Conservation (phyloP, 2,888 invertebrate species). For the Polia nebulosa region DNA sequence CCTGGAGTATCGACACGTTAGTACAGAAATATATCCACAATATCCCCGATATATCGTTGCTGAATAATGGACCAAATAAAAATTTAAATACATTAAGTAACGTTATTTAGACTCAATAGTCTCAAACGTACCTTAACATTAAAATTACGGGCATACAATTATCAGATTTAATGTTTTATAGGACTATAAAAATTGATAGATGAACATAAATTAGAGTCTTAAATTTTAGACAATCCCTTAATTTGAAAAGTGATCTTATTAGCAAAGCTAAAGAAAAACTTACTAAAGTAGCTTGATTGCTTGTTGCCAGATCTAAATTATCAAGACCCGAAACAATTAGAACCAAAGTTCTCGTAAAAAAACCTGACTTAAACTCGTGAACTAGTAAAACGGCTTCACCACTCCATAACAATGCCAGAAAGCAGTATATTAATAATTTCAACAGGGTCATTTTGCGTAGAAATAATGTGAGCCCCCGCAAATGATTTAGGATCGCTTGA, state of each 20-base stretch:
- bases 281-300: not conserved
- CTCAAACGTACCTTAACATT: too few relatives aligned
- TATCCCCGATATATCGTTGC: too few relatives aligned
- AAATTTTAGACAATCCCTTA: not conserved
- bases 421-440: slow-evolving; percentile 59
- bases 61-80: too few relatives aligned
- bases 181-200: not conserved
- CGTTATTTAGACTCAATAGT: too few relatives aligned
- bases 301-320: not conserved
- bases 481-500: slow-evolving; percentile 80
- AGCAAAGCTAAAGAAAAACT: not conserved
- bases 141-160: too few relatives aligned
- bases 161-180: not conserved
- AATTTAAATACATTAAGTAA: too few relatives aligned
- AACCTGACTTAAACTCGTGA: not conserved
- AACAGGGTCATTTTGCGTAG: slow-evolving; percentile 62
- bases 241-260: not conserved
- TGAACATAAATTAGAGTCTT: not conserved
- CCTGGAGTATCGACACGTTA: too few relatives aligned
- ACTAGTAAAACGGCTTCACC: slow-evolving; percentile 1
- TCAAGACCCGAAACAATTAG: not conserved
- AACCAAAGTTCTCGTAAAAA: not conserved
- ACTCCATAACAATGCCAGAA: slow-evolving; percentile 20
- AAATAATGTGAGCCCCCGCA: slow-evolving; percentile 66
- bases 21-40: too few relatives aligned